A percentile compares a stretch with the other conserved stretches of the same genome.
Conservation (phyloP, 1,140 invertebrate species). For the Aricia agestis region DNA sequence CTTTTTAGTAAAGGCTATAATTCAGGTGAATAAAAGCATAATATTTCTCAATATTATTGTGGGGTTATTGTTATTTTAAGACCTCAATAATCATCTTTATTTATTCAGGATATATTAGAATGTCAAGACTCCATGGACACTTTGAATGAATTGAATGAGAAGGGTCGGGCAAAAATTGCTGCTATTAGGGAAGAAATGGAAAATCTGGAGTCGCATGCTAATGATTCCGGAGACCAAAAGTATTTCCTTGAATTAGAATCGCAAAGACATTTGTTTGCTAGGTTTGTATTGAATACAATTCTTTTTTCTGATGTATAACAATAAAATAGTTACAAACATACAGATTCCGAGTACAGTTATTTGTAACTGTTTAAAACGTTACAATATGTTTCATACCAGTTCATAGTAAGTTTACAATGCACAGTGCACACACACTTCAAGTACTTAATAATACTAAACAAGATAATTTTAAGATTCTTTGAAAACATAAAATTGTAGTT, state of each 20-base stretch:
- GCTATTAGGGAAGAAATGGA: constrained; percentile 82
- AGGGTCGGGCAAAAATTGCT: constrained; percentile 82
- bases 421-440: too few relatives aligned
- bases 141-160: constrained; percentile 83
- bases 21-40: constrained; percentile 78
- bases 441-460: too few relatives aligned
- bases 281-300: constrained; percentile 48
- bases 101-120: constrained; percentile 58
- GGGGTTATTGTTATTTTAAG: not conserved
- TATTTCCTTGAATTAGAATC: constrained; percentile 80
- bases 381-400: too few relatives aligned
- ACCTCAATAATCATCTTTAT: not conserved
- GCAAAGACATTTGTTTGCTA: constrained; percentile 81
- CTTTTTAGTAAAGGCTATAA: constrained; percentile 85
- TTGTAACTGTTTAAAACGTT: too few relatives aligned
- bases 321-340: too few relatives aligned
- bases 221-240: constrained; percentile 79
- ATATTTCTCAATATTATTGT: constrained; percentile 13
- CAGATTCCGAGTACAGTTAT: too few relatives aligned
- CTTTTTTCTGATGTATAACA: not conserved
- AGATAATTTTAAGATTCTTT: too few relatives aligned
- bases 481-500: not conserved
- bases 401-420: too few relatives aligned
- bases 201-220: constrained; percentile 80
- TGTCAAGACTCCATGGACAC: constrained; percentile 81